Evolutionary conservation across 2,113 vertebrate genomes (phyloP), one percentile per base, ranked within the genome.

Genomic region (Dasyornis broadbenti): DNA sequence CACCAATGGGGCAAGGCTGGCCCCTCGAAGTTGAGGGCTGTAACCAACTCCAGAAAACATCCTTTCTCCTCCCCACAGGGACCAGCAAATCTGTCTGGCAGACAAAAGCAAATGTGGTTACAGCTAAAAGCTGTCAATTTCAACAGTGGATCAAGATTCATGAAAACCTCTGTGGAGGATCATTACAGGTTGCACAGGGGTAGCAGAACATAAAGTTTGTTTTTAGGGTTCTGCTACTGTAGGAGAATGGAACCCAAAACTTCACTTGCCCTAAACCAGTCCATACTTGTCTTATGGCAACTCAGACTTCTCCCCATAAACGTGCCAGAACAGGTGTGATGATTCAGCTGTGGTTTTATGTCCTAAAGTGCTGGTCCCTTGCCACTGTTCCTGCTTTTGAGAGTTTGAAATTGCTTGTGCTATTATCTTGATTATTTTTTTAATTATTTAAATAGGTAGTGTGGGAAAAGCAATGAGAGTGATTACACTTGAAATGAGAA

Each of bases 341-440:
- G 89, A 95, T 89, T 95, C 76, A 86, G 56, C 47, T 79, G 81
- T 89, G 86, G 89, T n/a, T 95, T 89, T 89, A 68, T 45, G 61
- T 92, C 89, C 82, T 91, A 65, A 91, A 92, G 57, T 64, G 42
- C 86, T 92, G 83, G 37, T 92, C 70, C 44, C 44, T 92, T 94
- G 77, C 86, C 69, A 78, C 77, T 83, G 19, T 35, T 93, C 27
- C 82, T 66, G 52, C 77, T 89, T 92, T 82, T 75, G 87, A 80
- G 86, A 90, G 42, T 91, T 68, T 69, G 66, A 92, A 91, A 82
- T 59, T 88, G 71, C 63, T 72, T 85, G 31, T 86, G 82, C 82
- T 88, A 79, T 93, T 95, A 90, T 60, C 70, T 79, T 0, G 0
- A 64, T 76, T 77, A 40, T 92, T 82, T 92, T 80, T 20, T 2